phyloP scores from a whole-genome alignment of 2,888 invertebrate genomes.

The Diarsia mendica region DNA sequence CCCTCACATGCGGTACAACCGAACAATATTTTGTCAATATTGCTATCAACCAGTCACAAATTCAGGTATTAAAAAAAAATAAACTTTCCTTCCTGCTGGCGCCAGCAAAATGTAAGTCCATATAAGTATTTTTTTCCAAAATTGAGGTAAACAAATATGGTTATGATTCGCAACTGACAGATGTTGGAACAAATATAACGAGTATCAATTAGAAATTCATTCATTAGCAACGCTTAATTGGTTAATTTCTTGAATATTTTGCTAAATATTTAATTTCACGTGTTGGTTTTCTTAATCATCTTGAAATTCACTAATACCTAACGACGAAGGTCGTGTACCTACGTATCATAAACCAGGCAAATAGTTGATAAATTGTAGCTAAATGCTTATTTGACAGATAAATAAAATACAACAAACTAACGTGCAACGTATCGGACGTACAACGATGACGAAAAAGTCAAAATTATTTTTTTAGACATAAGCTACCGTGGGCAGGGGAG shows the following conservation, averaged over 20 bases:
- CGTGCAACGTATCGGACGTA: too few relatives aligned
- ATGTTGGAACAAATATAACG: constrained; percentile 57
- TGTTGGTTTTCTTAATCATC: constrained; percentile 36
- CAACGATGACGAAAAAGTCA: too few relatives aligned
- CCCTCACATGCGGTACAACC: not conserved
- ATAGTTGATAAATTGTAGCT: not conserved
- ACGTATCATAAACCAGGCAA: not conserved
- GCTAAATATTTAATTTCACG: constrained; percentile 33
- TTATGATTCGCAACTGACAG: constrained; percentile 45
- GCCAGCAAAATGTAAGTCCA: not conserved
- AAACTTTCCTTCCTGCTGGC: not conserved
- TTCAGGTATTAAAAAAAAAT: not conserved
- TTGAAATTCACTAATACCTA: not conserved
- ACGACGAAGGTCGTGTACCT: not conserved
- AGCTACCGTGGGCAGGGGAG: too few relatives aligned
- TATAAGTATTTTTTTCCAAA: constrained; percentile 7
- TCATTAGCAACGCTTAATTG: constrained; percentile 59
- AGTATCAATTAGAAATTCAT: constrained; percentile 54
- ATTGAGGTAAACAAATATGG: constrained; percentile 7
- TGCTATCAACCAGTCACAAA: too few relatives aligned
- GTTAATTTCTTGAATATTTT: constrained; percentile 37
- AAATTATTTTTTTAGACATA: too few relatives aligned
- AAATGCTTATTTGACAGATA: not conserved
- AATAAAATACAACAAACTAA: too few relatives aligned
- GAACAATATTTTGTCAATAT: not conserved